Conservation (phyloP, 2,113 vertebrate species). For the Manacus vitellinus region DNA sequence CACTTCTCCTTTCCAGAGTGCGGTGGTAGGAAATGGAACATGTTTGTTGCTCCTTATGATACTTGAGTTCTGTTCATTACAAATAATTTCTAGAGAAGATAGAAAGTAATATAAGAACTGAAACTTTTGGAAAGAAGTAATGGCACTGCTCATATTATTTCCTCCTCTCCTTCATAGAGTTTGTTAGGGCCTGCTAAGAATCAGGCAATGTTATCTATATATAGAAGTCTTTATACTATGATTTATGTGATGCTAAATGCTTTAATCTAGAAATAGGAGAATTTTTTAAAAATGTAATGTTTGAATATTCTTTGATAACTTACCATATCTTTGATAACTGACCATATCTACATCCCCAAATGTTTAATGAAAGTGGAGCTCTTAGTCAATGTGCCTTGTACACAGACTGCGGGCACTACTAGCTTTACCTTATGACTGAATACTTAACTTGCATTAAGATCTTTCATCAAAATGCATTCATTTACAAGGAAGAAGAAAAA, state of each 20-base stretch:
- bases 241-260: neutral
- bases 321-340: neutral
- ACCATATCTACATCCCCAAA: neutral
- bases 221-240: neutral
- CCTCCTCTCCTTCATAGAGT: neutral
- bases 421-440: neutral
- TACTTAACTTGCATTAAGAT: neutral
- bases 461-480: neutral
- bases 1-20: neutral
- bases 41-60: neutral
- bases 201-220: too few species aligned
- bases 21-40: neutral
- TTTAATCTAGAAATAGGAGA: neutral
- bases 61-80: neutral
- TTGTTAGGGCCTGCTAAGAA: neutral
- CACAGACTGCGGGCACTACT: neutral
- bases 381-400: neutral
- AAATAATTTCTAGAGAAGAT: neutral
- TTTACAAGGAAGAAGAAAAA: neutral
- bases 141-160: neutral
- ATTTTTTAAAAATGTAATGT: accelerated
- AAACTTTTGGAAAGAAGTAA: neutral
- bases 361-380: neutral
- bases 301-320: neutral
- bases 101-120: neutral